Evolutionary conservation across 2,888 invertebrate species (phyloP).

Genomic region (Drosophila dives): DNA sequence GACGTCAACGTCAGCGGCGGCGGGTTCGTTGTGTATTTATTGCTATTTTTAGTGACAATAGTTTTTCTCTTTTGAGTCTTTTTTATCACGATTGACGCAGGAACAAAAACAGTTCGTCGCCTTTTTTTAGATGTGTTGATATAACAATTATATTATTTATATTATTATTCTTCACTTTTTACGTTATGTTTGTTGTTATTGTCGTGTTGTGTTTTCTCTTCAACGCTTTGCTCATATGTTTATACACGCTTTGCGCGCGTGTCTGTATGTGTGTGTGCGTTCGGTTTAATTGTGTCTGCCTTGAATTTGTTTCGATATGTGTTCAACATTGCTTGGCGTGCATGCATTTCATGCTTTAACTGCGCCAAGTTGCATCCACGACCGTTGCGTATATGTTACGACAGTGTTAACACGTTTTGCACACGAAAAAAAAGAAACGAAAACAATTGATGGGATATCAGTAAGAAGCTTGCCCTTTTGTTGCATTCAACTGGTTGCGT

Average conservation of each 20-base stretch:
- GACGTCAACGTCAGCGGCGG: constrained; percentile 52
- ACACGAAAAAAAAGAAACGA: constrained; percentile 60
- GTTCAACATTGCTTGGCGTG: constrained; percentile 1
- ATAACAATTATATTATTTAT: constrained; percentile 38
- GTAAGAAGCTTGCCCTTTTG: constrained; percentile 47
- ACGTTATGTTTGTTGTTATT: constrained; percentile 25
- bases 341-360: constrained; percentile 30
- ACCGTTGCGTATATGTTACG: constrained; percentile 4
- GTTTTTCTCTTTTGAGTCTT: constrained; percentile 31
- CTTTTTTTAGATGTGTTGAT: constrained; percentile 18
- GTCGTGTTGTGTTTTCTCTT: constrained; percentile 25
- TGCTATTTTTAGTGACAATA: constrained; percentile 77
- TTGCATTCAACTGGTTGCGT: constrained; percentile 73
- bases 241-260: constrained; percentile 31
- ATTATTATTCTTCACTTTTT: constrained; percentile 44
- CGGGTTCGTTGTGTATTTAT: constrained; percentile 57
- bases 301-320: constrained; percentile 21
- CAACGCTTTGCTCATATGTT: constrained; percentile 48
- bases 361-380: constrained; percentile 4
- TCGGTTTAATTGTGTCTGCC: constrained; percentile 26
- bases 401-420: constrained; percentile 34
- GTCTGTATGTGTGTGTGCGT: not conserved
- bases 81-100: constrained; percentile 27
- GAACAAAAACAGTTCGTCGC: constrained; percentile 27
- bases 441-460: constrained; percentile 44